Conservation (phyloP, 2,113 vertebrate genomes). For the Ochotona princeps region DNA sequence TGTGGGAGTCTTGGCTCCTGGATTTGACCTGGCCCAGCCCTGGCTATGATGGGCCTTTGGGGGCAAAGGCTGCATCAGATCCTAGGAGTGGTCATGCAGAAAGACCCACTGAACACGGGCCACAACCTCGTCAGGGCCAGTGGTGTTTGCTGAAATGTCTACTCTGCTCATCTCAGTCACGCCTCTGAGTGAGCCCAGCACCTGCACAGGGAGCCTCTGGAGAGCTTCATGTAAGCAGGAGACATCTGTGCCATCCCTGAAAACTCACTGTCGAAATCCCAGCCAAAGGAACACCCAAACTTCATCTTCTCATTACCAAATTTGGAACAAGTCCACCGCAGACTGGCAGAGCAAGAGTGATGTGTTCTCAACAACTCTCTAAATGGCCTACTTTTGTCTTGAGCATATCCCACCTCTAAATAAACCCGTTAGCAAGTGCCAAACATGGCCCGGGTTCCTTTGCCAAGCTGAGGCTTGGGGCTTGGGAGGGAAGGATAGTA, state of each 20-base stretch:
- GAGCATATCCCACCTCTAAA: not conserved
- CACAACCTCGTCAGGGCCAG: fast-evolving
- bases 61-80: not conserved
- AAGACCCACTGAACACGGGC: not conserved
- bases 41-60: too few species aligned
- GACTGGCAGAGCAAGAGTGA: constrained; percentile 26
- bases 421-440: constrained; percentile 15
- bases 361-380: not conserved
- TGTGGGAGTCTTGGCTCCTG: too few species aligned
- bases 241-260: constrained; percentile 17
- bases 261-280: constrained; percentile 41
- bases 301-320: not conserved
- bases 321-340: not conserved
- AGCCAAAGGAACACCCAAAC: not conserved
- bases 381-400: constrained; percentile 41
- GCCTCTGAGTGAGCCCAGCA: not conserved
- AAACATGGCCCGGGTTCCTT: not conserved
- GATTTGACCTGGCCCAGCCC: too few species aligned
- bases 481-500: not conserved
- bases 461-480: not conserved
- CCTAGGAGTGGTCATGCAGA: not conserved
- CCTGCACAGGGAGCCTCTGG: not conserved
- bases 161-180: not conserved
- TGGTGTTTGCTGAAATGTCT: not conserved
- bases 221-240: constrained; percentile 5